Base-by-base conservation (phyloP, 2,113 vertebrate genomes). In the Phrynocephalus versicolor region DNA sequence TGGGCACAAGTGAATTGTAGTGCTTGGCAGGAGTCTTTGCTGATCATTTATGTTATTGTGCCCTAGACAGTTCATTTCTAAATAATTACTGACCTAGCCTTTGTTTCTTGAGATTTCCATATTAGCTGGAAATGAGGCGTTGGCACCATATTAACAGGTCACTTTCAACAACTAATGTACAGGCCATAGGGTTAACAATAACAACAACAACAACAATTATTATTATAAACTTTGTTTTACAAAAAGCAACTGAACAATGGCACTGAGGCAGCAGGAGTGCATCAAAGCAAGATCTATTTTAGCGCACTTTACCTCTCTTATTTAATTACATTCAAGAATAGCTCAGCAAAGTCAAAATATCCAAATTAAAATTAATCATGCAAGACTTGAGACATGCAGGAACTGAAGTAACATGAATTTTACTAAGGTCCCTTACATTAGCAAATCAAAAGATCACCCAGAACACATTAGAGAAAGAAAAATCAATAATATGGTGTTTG, bases 61-160 rank as follows among this genome's bases (percentile, higher is more conserved):
- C 14, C 15, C 8, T 23, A 51, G 16, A n/a, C 19, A 35, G 2
- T 19, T 23, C 55, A 9, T 27, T 30, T 3, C 57, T 41, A 30
- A 83, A 30, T 2, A 73, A 74, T n/a, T 23, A 45, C 37, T 15
- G 6, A 33, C 18, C 71, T 41, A 0, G 18, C 2, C 13, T 62
- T 25, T 51, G 21, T 16, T 39, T 75, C 72, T 51, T 33, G 41
- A 41, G 39, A 81, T 72, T 45, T 33, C 51, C 88, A 60, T 64
- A 37, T 41, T 3, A 90, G 16, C 55, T 39, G 75, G 88, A 93
- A 92, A 76, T 64, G 83, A 85, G 58, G 58, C 88, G 2, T 27
- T 35, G 81, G 69, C 39, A 79, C 41, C 62, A 82, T 33, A 37
- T 72, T 16, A 35, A 51, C 67, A 69, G 80, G 41, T 12, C 75